Conservation (phyloP, 2,113 vertebrate genomes). For the Accipiter cooperii region DNA sequence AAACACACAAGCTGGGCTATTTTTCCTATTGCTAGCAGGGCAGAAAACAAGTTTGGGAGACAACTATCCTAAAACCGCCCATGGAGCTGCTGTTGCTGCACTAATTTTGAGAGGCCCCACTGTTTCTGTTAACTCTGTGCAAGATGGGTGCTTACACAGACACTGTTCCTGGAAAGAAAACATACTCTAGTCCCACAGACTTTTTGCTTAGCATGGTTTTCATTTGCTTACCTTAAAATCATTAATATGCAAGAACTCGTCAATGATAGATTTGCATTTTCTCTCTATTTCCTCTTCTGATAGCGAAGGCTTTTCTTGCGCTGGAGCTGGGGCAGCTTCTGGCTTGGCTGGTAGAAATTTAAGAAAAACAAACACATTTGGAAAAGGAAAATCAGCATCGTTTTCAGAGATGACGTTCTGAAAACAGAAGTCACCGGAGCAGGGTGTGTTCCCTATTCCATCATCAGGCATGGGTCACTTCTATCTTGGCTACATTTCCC, state of each 20-base stretch:
- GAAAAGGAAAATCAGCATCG: neutral
- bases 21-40: neutral
- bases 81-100: neutral
- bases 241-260: constrained; percentile 97
- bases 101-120: fast-evolving
- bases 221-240: constrained; percentile 86
- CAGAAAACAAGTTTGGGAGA: neutral
- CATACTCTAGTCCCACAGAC: neutral
- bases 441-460: neutral
- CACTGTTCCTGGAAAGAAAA: neutral
- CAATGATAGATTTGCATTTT: constrained; percentile 93
- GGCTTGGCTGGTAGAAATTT: constrained; percentile 70
- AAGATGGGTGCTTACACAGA: neutral
- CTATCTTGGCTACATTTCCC: neutral
- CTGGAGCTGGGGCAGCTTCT: constrained; percentile 70
- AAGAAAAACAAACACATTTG: neutral
- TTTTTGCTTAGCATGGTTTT: neutral
- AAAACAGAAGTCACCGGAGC: neutral
- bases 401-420: neutral
- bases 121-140: fast-evolving
- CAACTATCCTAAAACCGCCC: neutral
- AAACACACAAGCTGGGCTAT: neutral
- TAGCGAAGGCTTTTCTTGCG: constrained; percentile 70
- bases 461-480: neutral
- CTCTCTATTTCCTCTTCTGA: constrained; percentile 90